phyloP scores from a whole-genome alignment of 2,113 vertebrate species.

The Gallinago jamesoni region DNA sequence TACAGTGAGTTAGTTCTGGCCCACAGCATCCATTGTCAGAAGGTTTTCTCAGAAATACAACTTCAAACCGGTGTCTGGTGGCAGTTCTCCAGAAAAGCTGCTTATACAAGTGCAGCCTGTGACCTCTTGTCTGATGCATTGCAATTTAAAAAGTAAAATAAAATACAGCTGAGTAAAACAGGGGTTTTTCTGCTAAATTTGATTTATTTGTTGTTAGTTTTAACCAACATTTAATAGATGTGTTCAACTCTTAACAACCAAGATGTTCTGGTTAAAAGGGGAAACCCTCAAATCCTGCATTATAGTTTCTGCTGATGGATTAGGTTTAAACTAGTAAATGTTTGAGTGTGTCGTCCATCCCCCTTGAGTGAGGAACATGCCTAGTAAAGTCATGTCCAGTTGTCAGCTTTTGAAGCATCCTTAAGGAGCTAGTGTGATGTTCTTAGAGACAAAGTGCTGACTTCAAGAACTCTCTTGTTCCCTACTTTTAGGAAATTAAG shows the following conservation, averaged over 20 bases:
- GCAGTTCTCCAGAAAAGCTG: slow-evolving; percentile 1
- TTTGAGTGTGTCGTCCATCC: neutral
- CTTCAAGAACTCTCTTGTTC: neutral
- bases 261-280: neutral
- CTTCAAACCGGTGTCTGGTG: neutral
- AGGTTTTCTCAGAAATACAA: neutral
- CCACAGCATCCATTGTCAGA: neutral
- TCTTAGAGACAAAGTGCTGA: neutral
- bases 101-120: neutral
- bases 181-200: neutral
- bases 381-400: neutral
- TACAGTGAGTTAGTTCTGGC: neutral
- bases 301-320: neutral
- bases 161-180: neutral
- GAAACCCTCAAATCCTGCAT: neutral
- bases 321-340: neutral
- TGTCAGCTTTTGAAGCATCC: neutral
- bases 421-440: neutral
- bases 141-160: neutral
- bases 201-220: neutral
- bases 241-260: neutral
- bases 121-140: neutral
- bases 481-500: neutral
- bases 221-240: neutral
- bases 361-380: neutral